Evolutionary conservation across 2,888 invertebrate genomes (phyloP).

Genomic region (Plagiodera versicolora): DNA sequence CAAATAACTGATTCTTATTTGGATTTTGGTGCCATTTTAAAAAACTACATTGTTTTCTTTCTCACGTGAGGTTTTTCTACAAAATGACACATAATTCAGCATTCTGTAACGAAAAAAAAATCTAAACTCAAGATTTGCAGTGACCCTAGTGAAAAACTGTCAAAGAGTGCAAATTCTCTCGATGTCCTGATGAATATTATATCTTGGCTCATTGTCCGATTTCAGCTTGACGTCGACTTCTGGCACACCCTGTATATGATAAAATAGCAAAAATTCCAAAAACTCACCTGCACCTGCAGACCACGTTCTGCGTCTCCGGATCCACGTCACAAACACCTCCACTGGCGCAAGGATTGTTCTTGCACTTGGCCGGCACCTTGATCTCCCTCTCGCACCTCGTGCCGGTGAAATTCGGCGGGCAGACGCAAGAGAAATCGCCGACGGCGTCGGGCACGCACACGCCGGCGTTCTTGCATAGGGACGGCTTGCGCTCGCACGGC

Average conservation of each 20-base stretch:
- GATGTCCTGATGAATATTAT: too few relatives aligned
- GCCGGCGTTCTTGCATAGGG: conserved; percentile 74
- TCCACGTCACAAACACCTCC: conserved; percentile 75
- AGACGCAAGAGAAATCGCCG: conserved; percentile 73
- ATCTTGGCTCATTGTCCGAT: too few relatives aligned
- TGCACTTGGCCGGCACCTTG: conserved; percentile 70
- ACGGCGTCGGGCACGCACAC: conserved; percentile 69
- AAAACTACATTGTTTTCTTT: conserved; percentile 11
- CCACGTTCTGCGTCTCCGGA: conserved; percentile 51
- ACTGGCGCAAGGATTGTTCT: conserved; percentile 73
- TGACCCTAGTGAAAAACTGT: too few relatives aligned
- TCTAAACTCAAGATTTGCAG: too few relatives aligned
- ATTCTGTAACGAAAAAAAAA: too few relatives aligned
- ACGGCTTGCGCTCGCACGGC: conserved; percentile 63
- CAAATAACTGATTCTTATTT: too few relatives aligned
- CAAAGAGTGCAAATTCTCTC: too few relatives aligned
- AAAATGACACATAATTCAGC: too few relatives aligned
- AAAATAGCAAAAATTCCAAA: conserved; percentile 2
- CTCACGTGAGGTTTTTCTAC: too few relatives aligned
- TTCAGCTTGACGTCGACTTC: too few relatives aligned
- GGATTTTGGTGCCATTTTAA: too few relatives aligned
- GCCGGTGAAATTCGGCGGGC: conserved; percentile 69
- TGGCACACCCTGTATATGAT: too few relatives aligned
- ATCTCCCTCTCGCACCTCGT: conserved; percentile 73
- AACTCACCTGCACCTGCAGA: conserved; percentile 35